Conservation (phyloP, 2,797 vertebrate species). For the Anabas testudineus region DNA sequence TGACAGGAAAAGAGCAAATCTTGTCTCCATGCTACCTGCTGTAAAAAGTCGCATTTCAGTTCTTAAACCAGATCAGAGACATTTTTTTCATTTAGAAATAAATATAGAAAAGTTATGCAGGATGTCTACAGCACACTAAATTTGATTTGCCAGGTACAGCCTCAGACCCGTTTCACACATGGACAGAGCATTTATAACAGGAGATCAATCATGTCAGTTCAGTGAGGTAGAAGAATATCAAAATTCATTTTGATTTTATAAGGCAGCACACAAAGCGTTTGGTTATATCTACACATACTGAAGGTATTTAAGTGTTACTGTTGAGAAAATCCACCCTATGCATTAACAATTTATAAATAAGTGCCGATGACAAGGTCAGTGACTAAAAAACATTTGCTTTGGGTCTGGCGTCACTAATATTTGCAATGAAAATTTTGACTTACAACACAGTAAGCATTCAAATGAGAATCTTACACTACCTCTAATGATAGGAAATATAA, state of each 20-base stretch:
- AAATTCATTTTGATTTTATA: constrained; percentile 8
- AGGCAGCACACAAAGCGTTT: background rate
- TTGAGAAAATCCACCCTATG: too few relatives aligned
- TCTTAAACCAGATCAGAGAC: constrained; percentile 51
- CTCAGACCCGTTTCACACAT: constrained; percentile 43
- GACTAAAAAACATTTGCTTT: background rate
- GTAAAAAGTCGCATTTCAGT: constrained; percentile 57
- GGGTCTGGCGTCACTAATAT: background rate
- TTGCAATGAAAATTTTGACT: background rate
- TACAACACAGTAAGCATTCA: background rate
- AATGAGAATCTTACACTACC: background rate
- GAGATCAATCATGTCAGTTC: constrained; percentile 25
- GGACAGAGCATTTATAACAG: constrained; percentile 11
- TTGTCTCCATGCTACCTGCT: constrained; percentile 63
- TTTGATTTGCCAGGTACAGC: constrained; percentile 47
- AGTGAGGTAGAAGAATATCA: background rate
- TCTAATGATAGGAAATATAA: background rate
- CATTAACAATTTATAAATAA: too few relatives aligned
- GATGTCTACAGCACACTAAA: constrained; percentile 32
- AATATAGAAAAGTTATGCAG: constrained; percentile 27
- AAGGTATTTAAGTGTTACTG: too few relatives aligned
- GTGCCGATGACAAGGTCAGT: too few relatives aligned
- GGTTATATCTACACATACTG: background rate
- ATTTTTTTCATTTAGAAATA: constrained; percentile 40
- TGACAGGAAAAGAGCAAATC: constrained; percentile 73